Base-by-base conservation (phyloP, 2,888 invertebrate species). In the Cordilura impudica region DNA sequence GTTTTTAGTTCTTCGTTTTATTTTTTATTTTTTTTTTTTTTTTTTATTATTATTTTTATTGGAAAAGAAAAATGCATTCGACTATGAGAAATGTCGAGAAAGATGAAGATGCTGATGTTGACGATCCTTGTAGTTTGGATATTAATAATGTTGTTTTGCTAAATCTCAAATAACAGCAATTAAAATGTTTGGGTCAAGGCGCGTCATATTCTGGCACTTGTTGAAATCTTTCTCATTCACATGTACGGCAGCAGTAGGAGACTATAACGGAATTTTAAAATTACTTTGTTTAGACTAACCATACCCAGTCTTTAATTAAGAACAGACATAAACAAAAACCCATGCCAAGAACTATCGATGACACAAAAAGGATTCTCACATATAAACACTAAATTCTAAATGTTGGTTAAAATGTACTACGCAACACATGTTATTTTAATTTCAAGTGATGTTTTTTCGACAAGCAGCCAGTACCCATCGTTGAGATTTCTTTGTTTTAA, bases 101-200 rank as follows among this genome's bases (percentile, higher is more conserved):
- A 39, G 4, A 54, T 19, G 14, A 21, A 19, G 16, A 47, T 49
- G 56, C 49, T 58, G 18, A 10, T 29, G 51, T 7, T 43, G 31
- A 14, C 26, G 39, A 35, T 58, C 35, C 45, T 54, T 14, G 19
- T 54, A 72, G 29, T 35, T 65, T 56, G 49, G 21, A 47, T 43
- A 8, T 10, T 31, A 31, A 23, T 70, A 63, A 47, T 65, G 35
- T 45, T 58, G 26, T 56, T 69, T 58, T 61, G 67, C 65, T 53
- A 53, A 80, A 76, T 73, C 76, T 80, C 76, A 63, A 60, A 69
- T 76, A 60, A 73, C 69, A 76, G 35, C 65, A 72, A 53, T 72
- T 67, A 43, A 35, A 45, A 58, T 73, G 76, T 76, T 76, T 73
- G 56, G 73, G 53, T 65, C 71, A 61, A 53, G 63, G 60, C 76